Conservation (phyloP, 1,140 invertebrate genomes). For the Teleopsis dalmanni region DNA sequence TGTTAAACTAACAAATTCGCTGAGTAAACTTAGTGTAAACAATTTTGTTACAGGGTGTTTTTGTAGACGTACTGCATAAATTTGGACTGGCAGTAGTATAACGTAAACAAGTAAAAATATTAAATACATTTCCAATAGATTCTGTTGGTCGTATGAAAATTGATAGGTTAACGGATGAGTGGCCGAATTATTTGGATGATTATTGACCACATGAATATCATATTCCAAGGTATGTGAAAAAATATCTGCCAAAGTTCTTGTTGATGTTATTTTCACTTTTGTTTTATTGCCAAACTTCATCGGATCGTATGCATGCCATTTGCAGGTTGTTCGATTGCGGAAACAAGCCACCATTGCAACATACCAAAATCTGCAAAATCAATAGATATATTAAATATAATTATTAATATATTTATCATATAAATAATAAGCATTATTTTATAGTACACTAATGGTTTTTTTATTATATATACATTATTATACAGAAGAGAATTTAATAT, state of each 20-base stretch:
- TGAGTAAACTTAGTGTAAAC: slow-evolving; percentile 75
- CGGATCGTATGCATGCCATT: slow-evolving; percentile 67
- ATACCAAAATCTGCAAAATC: slow-evolving; percentile 81
- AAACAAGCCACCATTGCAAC: slow-evolving; percentile 89
- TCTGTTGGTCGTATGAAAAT: slow-evolving; percentile 93
- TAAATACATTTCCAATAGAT: slow-evolving; percentile 86
- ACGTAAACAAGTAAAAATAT: slow-evolving; percentile 83
- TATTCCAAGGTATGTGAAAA: slow-evolving; percentile 66
- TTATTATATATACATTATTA: too few species aligned
- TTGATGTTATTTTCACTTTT: neutral
- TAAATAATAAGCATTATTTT: too few species aligned
- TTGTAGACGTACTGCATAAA: slow-evolving; percentile 79
- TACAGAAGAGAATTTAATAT: too few species aligned
- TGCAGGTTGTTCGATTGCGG: slow-evolving; percentile 66
- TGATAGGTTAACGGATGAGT: slow-evolving; percentile 87
- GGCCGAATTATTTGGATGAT: slow-evolving; percentile 76
- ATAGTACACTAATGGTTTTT: too few species aligned
- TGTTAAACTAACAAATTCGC: slow-evolving; percentile 78
- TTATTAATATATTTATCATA: too few species aligned
- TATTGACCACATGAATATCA: slow-evolving; percentile 94
- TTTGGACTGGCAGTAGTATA: slow-evolving; percentile 78
- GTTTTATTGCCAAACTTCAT: slow-evolving; percentile 3
- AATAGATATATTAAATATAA: too few species aligned
- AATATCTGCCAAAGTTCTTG: slow-evolving; percentile 27
- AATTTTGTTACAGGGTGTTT: slow-evolving; percentile 86